phyloP scores from a whole-genome alignment of 2,888 invertebrate genomes.

The Eilema caniola region DNA sequence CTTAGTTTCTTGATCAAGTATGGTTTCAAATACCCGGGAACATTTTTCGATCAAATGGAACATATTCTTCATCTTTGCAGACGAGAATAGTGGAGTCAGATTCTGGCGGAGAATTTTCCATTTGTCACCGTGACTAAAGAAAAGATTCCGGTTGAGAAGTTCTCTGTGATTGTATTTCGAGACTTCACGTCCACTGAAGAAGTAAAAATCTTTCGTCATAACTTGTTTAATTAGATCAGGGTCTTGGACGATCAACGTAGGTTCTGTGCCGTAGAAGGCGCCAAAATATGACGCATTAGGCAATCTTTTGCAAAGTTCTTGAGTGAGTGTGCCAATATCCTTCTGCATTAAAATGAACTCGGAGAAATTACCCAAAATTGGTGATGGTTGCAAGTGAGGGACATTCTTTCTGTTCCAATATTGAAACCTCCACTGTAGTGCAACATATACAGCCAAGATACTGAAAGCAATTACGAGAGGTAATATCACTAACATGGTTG shows the following conservation, averaged over 20 bases:
- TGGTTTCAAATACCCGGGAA: slow-evolving; percentile 55
- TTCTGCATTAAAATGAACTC: slow-evolving; percentile 60
- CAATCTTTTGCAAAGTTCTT: slow-evolving; percentile 62
- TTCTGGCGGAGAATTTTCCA: slow-evolving; percentile 75
- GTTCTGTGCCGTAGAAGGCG: slow-evolving; percentile 70
- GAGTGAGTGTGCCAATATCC: slow-evolving; percentile 47
- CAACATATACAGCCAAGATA: slow-evolving; percentile 37
- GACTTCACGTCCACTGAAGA: slow-evolving; percentile 68
- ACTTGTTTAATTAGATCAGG: slow-evolving; percentile 67
- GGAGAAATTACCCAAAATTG: slow-evolving; percentile 69
- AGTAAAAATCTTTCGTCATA: slow-evolving; percentile 70
- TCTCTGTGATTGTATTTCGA: slow-evolving; percentile 62
- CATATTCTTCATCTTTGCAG: slow-evolving; percentile 75
- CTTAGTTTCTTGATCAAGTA: slow-evolving; percentile 55
- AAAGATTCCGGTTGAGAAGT: slow-evolving; percentile 59
- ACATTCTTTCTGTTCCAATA: slow-evolving; percentile 69
- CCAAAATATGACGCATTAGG: slow-evolving; percentile 67
- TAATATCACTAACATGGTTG: slow-evolving; percentile 15
- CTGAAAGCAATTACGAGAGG: background rate
- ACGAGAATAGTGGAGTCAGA: slow-evolving; percentile 69
- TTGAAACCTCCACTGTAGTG: slow-evolving; percentile 52
- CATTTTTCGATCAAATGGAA: slow-evolving; percentile 68
- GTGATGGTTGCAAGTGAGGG: slow-evolving; percentile 54
- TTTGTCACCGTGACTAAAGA: slow-evolving; percentile 64
- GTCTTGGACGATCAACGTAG: slow-evolving; percentile 68